phyloP scores from a whole-genome alignment of 2,113 vertebrate species.

The Psophia crepitans region DNA sequence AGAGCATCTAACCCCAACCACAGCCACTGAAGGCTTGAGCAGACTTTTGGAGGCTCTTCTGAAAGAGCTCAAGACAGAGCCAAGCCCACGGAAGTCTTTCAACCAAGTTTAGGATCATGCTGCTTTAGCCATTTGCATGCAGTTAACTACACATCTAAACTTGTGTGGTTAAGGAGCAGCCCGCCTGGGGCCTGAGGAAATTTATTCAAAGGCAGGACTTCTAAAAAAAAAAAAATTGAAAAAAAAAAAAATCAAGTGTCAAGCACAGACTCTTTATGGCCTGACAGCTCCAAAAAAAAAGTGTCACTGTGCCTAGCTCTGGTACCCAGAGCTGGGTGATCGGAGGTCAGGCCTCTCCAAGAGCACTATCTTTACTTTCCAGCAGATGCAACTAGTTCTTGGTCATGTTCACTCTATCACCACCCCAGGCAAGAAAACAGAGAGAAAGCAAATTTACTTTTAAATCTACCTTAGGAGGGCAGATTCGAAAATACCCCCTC shows the following conservation, averaged over 20 bases:
- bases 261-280: neutral
- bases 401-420: neutral
- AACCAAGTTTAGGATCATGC: neutral
- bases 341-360: neutral
- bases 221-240: neutral
- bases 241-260: neutral
- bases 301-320: neutral
- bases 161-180: neutral
- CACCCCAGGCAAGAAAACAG: neutral
- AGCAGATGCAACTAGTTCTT: neutral
- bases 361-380: neutral
- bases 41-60: neutral
- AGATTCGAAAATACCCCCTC: neutral
- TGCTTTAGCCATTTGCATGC: neutral
- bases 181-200: neutral
- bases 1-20: neutral
- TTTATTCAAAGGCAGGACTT: neutral
- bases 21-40: neutral
- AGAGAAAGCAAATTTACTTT: neutral
- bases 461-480: neutral
- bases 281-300: neutral
- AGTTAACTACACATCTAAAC: neutral
- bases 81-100: neutral
- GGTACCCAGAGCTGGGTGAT: neutral
- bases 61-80: neutral